These are phyloP conservation scores for Naso thynnoides DNA, from an alignment of 2,797 vertebrate species.

Conservation along the genomic window DNA sequence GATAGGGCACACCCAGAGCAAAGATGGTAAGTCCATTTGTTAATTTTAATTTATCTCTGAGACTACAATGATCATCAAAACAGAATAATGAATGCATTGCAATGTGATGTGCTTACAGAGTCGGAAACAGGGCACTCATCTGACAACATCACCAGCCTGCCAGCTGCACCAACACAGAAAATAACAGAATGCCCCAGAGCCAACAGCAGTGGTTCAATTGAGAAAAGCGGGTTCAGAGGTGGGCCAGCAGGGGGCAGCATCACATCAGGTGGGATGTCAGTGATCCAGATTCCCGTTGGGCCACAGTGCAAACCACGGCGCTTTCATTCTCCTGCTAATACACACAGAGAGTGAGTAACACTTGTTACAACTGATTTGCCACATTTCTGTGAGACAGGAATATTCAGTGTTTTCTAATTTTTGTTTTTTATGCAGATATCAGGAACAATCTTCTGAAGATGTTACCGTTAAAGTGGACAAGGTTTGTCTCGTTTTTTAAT, in stretches of 20 bases:
- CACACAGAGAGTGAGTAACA: constrained; percentile 73
- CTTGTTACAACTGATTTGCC: neutral
- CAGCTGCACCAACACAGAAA: constrained; percentile 75
- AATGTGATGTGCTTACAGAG: constrained; percentile 47
- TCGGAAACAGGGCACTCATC: constrained; percentile 24
- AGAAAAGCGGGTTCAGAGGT: constrained; percentile 61
- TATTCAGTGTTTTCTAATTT: neutral
- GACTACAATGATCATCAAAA: neutral
- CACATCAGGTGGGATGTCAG: constrained; percentile 54
- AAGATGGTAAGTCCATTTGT: constrained; percentile 71
- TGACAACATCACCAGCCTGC: constrained; percentile 66
- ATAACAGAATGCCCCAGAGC: constrained; percentile 73
- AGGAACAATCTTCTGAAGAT: constrained; percentile 66
- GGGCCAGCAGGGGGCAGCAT: constrained; percentile 55
- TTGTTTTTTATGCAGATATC: constrained; percentile 49
- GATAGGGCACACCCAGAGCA: constrained; percentile 60
- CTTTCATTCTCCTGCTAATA: constrained; percentile 67
- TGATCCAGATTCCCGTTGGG: constrained; percentile 69
- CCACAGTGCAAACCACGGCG: constrained; percentile 50
- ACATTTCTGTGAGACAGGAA: neutral
- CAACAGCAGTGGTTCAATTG: constrained; percentile 76
- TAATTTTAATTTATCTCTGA: neutral
- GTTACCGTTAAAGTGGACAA: constrained; percentile 72
- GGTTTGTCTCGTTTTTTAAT: constrained; percentile 64
- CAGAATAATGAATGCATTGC: accelerated